Evolutionary conservation across 2,797 vertebrate species (phyloP).

Genomic region (Sandelia bainsii): DNA sequence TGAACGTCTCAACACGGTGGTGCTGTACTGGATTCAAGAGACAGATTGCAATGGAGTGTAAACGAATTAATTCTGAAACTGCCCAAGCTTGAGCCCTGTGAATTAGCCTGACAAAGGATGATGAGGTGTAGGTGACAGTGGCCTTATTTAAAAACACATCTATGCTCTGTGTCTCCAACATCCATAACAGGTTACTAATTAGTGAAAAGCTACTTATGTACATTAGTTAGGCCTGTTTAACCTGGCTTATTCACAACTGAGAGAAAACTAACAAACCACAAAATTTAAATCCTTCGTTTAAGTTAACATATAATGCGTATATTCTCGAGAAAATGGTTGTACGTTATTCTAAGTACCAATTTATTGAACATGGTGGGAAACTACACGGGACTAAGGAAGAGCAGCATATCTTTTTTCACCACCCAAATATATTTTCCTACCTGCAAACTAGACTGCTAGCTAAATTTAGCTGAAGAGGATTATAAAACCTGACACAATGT

Average conservation of each 20-base stretch:
- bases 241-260: too few relatives aligned
- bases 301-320: too few relatives aligned
- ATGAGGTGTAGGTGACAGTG: not conserved
- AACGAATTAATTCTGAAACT: not conserved
- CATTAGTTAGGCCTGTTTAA: not conserved
- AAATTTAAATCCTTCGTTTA: too few relatives aligned
- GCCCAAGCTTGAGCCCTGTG: not conserved
- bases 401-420: not conserved
- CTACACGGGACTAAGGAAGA: too few relatives aligned
- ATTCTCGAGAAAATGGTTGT: too few relatives aligned
- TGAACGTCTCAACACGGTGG: too few relatives aligned
- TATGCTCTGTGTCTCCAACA: not conserved
- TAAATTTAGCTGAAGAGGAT: not conserved
- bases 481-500: slow-evolving; percentile 7
- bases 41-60: too few relatives aligned
- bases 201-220: not conserved
- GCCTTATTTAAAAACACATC: not conserved
- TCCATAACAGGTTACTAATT: not conserved
- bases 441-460: not conserved
- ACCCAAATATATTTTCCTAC: not conserved
- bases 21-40: too few relatives aligned
- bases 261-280: too few relatives aligned
- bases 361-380: too few relatives aligned
- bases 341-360: too few relatives aligned
- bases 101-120: not conserved